These are phyloP conservation scores for Erebia epiphron DNA, from an alignment of 2,888 invertebrate genomes.

Conservation along the genomic window DNA sequence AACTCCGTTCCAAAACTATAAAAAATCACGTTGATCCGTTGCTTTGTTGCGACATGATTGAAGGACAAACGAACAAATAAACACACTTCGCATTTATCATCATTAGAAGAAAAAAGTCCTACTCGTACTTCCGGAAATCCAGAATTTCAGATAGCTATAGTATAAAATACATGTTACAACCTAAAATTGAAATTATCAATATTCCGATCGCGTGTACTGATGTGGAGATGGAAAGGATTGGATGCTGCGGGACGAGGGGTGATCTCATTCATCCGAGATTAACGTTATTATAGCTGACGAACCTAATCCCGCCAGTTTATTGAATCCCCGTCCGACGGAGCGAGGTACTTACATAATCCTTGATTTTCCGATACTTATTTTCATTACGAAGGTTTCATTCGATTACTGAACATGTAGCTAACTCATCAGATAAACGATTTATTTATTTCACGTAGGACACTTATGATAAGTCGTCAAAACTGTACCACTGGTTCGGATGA, in stretches of 20 bases:
- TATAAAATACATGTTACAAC: neutral
- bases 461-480: too few species aligned
- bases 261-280: constrained; percentile 14
- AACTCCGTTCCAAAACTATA: too few species aligned
- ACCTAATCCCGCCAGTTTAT: constrained; percentile 14
- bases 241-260: neutral
- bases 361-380: neutral
- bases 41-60: too few species aligned
- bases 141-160: too few species aligned
- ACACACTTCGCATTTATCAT: too few species aligned
- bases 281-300: constrained; percentile 15
- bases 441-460: too few species aligned
- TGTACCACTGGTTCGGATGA: too few species aligned
- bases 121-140: too few species aligned
- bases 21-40: too few species aligned
- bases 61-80: too few species aligned
- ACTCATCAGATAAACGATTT: too few species aligned
- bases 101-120: too few species aligned
- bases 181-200: constrained; percentile 3
- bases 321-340: neutral
- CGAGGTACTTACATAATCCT: neutral
- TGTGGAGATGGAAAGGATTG: neutral
- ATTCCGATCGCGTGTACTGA: constrained; percentile 4
- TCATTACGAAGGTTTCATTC: neutral
- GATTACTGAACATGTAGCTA: neutral